phyloP scores from a whole-genome alignment of 2,113 vertebrate genomes.

The Lepus americanus region DNA sequence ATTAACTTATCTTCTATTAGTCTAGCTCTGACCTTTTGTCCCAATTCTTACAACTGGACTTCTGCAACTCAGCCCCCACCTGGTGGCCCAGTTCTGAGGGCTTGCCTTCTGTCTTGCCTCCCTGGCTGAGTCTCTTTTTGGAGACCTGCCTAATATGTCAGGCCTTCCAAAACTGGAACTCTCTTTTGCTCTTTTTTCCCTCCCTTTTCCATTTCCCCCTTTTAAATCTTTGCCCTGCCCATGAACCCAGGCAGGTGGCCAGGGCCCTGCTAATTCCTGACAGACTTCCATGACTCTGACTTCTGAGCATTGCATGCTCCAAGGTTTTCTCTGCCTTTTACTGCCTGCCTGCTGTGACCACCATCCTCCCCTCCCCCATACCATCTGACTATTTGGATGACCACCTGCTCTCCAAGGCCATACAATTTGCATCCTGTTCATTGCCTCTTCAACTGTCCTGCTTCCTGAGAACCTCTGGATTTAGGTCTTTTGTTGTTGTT shows the following conservation, averaged over 20 bases:
- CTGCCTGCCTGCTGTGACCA: conserved; percentile 64
- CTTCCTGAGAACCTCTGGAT: conserved; percentile 58
- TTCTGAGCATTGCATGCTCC: conserved; percentile 37
- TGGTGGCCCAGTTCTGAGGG: conserved; percentile 79
- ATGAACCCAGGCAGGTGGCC: conserved; percentile 82
- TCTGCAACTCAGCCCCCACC: conserved; percentile 65
- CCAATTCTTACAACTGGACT: conserved; percentile 64
- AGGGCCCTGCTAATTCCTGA: conserved; percentile 79
- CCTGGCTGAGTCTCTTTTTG: conserved; percentile 68
- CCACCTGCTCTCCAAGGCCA: conserved; percentile 75
- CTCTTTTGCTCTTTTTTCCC: background rate
- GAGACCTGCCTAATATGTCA: conserved; percentile 81
- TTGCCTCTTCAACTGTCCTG: conserved; percentile 9
- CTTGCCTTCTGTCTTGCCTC: conserved; percentile 76
- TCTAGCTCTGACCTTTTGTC: conserved; percentile 65
- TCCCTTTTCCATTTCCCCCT: conserved; percentile 36
- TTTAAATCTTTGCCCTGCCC: conserved; percentile 79
- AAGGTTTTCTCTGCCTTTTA: conserved; percentile 22
- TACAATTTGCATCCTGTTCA: conserved; percentile 11
- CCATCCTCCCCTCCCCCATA: conserved; percentile 18
- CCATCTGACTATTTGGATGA: conserved; percentile 79
- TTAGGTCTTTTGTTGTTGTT: background rate
- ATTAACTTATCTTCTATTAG: conserved; percentile 29
- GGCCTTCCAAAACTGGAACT: conserved; percentile 63
- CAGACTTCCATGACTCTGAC: conserved; percentile 66